Base-by-base conservation (phyloP, 2,888 invertebrate genomes). In the Thecocarcelia acutangulata region DNA sequence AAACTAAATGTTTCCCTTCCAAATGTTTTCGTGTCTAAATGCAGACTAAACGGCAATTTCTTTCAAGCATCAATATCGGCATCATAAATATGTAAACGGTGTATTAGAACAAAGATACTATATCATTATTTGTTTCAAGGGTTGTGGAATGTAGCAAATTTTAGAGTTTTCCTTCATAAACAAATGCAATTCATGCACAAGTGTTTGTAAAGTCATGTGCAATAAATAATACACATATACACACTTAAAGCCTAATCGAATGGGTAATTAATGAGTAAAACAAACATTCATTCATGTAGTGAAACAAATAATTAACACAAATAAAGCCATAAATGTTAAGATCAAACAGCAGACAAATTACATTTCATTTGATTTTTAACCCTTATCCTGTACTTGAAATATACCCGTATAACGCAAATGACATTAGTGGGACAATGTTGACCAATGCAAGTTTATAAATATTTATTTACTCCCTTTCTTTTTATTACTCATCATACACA, bases 231-330 rank as follows among this genome's bases (percentile, higher is more conserved):
- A 24, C 24, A 24, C 24, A 24, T 5, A 24, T 5, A 24, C 24
- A 24, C 24, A 24, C 24, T 56, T 2, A 11, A 9, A 5, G 15
- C 46, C 56, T 33, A 64, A 56, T 48, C 56, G 56, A 37, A 15
- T 24, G 6, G 13, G 46, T 40, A 37, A 54, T 73, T 73, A 46
- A 74, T 46, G 46, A 2, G 24, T 24, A 37, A 46, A 54, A 54
- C 54, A 37, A 63, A 28, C 33, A 33, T 44, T 50, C 52, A 46
- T 63, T 63, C 21, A 63, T 33, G 46, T 19, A 69, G 13, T 24
- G 15, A 3, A 56, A 33, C 17, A 58, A 58, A 50, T 9, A 50
- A 12, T 40, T 64, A 50, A 40, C 56, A 19, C 8, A 11, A 4
- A 37, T 15, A 12, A 21, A 40, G 28, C 19, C 17, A 28, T 33